Evolutionary conservation across 2,888 invertebrate species (phyloP).

Genomic region (Apamea epomidion): DNA sequence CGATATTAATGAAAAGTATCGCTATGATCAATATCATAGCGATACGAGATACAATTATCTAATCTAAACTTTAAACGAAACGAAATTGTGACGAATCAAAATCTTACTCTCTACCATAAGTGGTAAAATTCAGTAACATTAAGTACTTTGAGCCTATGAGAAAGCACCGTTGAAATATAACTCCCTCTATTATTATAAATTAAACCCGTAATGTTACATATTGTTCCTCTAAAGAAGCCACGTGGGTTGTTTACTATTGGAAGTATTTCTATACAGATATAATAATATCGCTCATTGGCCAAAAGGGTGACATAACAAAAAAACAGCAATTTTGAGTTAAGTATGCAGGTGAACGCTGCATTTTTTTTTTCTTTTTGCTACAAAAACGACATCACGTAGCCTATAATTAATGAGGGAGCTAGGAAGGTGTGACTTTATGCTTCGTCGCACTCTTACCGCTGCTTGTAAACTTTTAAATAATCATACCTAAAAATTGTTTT

Average conservation of each 20-base stretch:
- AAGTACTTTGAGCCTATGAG: constrained; percentile 76
- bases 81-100: constrained; percentile 39
- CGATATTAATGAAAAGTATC: constrained; percentile 20
- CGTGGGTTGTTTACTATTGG: constrained; percentile 3
- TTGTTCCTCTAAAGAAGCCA: constrained; percentile 42
- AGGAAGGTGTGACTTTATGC: neutral
- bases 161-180: constrained; percentile 78
- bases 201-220: constrained; percentile 62
- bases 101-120: constrained; percentile 60
- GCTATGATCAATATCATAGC: too few species aligned
- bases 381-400: neutral
- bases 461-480: too few species aligned
- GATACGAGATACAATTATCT: too few species aligned
- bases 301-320: neutral
- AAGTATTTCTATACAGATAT: constrained; percentile 19
- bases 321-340: neutral
- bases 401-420: neutral
- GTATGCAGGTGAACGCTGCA: neutral
- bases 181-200: constrained; percentile 59
- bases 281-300: neutral
- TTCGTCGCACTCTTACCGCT: neutral
- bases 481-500: neutral
- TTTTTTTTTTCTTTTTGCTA: neutral
- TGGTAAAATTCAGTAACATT: constrained; percentile 52
- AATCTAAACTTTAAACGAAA: constrained; percentile 25